Evolutionary conservation across 2,113 vertebrate species (phyloP).

Genomic region (Protomyctophum bolini): DNA sequence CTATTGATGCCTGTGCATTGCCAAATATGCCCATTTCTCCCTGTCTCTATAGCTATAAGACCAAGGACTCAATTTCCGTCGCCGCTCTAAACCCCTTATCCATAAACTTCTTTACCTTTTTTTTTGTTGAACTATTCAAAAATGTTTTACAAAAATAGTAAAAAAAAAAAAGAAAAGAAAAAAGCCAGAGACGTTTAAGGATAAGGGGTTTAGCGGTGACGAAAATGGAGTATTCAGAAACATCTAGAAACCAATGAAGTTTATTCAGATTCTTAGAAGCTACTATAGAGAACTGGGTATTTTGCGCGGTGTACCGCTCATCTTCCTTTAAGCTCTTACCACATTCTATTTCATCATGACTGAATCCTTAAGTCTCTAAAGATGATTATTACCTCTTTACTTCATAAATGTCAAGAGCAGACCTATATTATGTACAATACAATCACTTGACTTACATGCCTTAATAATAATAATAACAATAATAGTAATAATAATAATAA

Average conservation of each 20-base stretch:
- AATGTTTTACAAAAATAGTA: no score
- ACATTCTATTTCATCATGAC: background rate
- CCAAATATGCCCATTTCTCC: background rate
- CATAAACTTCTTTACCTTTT: no score
- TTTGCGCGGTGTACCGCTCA: background rate
- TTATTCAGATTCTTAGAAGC: background rate
- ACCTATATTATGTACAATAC: background rate
- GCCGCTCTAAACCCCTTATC: no score
- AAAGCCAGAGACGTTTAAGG: no score
- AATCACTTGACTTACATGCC: constrained; percentile 9
- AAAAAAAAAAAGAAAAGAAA: no score
- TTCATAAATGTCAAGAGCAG: background rate
- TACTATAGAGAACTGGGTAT: constrained; percentile 1
- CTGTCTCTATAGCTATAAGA: background rate
- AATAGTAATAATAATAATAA: no score
- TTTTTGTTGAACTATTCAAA: no score
- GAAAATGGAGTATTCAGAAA: background rate
- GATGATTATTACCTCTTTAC: background rate
- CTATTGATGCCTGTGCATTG: background rate
- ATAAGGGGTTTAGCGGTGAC: no score
- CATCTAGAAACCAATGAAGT: background rate
- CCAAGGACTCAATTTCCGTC: no score
- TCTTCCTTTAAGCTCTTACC: background rate
- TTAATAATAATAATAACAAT: no score
- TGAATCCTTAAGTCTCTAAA: background rate